Evolutionary conservation across 2,888 invertebrate species (phyloP), one percentile per base, ranked within the genome.

Genomic region (Drosophila merina): DNA sequence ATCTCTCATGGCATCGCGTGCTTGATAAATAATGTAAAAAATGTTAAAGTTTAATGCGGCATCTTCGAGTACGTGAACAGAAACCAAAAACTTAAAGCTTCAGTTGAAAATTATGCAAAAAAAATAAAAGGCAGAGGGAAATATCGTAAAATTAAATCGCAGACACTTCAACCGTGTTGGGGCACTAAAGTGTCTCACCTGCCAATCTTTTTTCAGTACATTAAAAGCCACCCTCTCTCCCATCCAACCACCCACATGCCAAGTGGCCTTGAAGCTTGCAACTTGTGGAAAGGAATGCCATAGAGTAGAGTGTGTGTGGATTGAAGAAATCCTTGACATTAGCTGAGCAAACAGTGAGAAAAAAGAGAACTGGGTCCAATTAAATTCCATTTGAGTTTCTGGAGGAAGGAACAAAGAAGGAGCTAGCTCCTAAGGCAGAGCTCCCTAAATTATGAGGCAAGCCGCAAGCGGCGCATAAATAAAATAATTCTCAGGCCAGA

Each of bases 381-480:
- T 82, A 81, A 82, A 76, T 86, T 81, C 75, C 76, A 75, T 52
- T 57, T 42, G 9, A 25, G 50, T 38, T 42, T 7, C 20, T 20
- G 20, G 10, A 12, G 36, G n/a, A 12, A 33, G 33, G n/a, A 33
- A 33, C 33, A 1, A n/a, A 36, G 36, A 1, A 12, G 36, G n/a
- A 36, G 12, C 20, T 20, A 36, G 36, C 33, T 10, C 9, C 31
- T 33, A 10, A 10, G 10, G 33, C 10, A 10, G 33, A 63, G 28
- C 84, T 75, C 74, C 55, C 75, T 86, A 86, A 86, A 79, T 86
- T 86, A 86, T 88, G 88, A 76, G 73, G 57, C 76, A 79, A 4
- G 82, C 88, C 85, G 73, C 85, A 86, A 84, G 87, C 80, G 88
- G 80, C 77, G 82, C 87, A 88, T 88, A 88, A 88, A 86, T 82